Evolutionary conservation across 2,888 invertebrate species (phyloP).

Genomic region (Pycnomerus fuliginosus): DNA sequence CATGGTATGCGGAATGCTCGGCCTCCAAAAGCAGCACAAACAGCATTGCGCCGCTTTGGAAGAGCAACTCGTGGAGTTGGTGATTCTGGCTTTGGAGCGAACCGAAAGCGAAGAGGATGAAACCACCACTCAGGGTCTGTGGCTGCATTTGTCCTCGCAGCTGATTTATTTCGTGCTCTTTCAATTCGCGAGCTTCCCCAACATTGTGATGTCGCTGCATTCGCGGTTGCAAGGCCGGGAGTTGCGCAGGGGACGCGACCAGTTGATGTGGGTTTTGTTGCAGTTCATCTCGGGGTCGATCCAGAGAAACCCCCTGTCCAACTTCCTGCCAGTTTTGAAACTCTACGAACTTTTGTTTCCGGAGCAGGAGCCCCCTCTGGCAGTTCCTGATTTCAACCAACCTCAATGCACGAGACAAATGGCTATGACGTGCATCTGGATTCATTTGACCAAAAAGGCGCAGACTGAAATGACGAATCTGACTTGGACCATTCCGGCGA

Average conservation of each 20-base stretch:
- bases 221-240: constrained; percentile 65
- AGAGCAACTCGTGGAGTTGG: constrained; percentile 88
- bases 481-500: constrained; percentile 46
- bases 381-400: constrained; percentile 85
- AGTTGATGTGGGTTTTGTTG: constrained; percentile 97
- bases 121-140: constrained; percentile 75
- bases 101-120: constrained; percentile 68
- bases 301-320: constrained; percentile 86
- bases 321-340: constrained; percentile 86
- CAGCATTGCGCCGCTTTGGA: constrained; percentile 78
- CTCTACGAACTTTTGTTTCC: constrained; percentile 91
- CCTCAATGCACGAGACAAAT: constrained; percentile 86
- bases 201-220: constrained; percentile 86
- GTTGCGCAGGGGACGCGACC: constrained; percentile 87
- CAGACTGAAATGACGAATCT: constrained; percentile 76
- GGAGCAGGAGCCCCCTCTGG: constrained; percentile 85
- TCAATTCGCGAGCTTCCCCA: constrained; percentile 91
- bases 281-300: constrained; percentile 98
- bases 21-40: constrained; percentile 83
- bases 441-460: constrained; percentile 92
- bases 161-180: constrained; percentile 93
- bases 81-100: constrained; percentile 89
- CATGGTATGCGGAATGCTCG: constrained; percentile 94
- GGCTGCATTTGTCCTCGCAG: constrained; percentile 92
- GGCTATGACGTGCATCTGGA: constrained; percentile 96